Evolutionary conservation across 2,888 invertebrate species (phyloP), one percentile per base, ranked within the genome.

Genomic region (Encarsia formosa): DNA sequence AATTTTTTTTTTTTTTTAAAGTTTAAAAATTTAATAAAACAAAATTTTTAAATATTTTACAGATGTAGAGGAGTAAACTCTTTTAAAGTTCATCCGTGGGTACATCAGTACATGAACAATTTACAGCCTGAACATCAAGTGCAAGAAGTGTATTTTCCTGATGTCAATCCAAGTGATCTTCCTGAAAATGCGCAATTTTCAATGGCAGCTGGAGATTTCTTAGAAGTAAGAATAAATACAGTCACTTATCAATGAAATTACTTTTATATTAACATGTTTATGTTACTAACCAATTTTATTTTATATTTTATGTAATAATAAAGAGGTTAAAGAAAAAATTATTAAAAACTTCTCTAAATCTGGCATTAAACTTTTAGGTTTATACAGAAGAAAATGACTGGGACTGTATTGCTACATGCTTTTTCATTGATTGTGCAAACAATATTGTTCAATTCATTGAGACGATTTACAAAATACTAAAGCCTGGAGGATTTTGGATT

Each of bases 381-480:
- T 89, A 89, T 69, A 84, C 79, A 2, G 80, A 81, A 34, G 65
- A 76, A 37, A 82, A 86, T 56, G 80, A 84, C 44, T 96, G 95
- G 89, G 85, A 95, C 67, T 94, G 92, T 69, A 86, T 99, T 0
- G 91, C 92, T 0, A 95, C 97, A 0, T 96, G 97, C 62, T 99
- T 99, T 77, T 99, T 99, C 74, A 91, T 99, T 49, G 99, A 99
- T 76, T 99, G 99, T 66, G 97, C 97, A 1, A 90, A 91, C 54
- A 99, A 99, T 73, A 87, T 98, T 16, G 87, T 97, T 4, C 88
- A 90, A 66, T 98, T 97, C 67, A 86, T 99, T 26, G 94, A 97
- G 77, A 84, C 88, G 41, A 97, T 98, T 70, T 89, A 86, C 74
- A 81, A 83, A 64, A 91, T 97, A 61, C 76, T 99, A 6, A 89